A percentile compares a stretch with the other conserved stretches of the same genome.
Conservation (phyloP, 2,797 vertebrate genomes). For the Enteromius fasciolatus region DNA sequence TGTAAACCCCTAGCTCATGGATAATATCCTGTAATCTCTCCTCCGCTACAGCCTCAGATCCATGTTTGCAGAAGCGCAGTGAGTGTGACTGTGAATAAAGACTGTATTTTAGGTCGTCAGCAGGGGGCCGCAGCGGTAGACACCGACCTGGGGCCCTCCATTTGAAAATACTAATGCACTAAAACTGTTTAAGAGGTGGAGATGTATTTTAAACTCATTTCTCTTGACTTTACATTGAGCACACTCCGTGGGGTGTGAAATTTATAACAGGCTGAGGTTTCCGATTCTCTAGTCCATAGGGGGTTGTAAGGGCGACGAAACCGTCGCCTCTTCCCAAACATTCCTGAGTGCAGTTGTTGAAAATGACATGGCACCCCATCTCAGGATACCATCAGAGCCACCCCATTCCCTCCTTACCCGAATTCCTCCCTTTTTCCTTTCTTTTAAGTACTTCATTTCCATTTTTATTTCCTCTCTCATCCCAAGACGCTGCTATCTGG, state of each 20-base stretch:
- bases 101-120: constrained; percentile 57
- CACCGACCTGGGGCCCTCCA: constrained; percentile 68
- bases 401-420: constrained; percentile 6
- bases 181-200: constrained; percentile 59
- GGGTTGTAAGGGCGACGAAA: not conserved
- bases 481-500: constrained; percentile 83
- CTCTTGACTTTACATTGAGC: constrained; percentile 44
- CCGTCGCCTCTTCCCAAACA: constrained; percentile 63
- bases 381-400: constrained; percentile 60
- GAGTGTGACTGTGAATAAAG: constrained; percentile 45
- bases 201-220: constrained; percentile 51
- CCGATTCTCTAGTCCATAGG: not conserved
- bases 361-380: constrained; percentile 73
- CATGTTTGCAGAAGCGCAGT: constrained; percentile 20
- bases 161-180: constrained; percentile 56
- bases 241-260: constrained; percentile 66
- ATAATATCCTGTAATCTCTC: constrained; percentile 23
- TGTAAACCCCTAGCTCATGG: constrained; percentile 22
- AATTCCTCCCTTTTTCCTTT: constrained; percentile 26
- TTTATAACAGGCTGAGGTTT: constrained; percentile 69
- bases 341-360: constrained; percentile 78
- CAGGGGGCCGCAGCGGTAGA: constrained; percentile 32
- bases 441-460: constrained; percentile 79
- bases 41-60: constrained; percentile 28
- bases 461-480: constrained; percentile 83